These are phyloP conservation scores for Agonopterix alstromeriana DNA, from an alignment of 2,888 invertebrate genomes.

Conservation along the genomic window DNA sequence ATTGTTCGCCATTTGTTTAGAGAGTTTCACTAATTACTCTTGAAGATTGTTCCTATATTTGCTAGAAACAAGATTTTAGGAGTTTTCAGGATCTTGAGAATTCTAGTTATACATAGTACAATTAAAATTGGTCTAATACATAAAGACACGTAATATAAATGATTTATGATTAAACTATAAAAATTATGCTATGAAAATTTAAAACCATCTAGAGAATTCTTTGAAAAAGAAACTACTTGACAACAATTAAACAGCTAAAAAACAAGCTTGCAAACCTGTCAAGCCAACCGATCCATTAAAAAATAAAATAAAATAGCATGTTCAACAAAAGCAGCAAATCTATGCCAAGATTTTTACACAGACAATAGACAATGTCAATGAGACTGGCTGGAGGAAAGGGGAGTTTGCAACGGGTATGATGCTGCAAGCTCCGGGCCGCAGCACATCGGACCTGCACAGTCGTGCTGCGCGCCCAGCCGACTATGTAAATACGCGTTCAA, in stretches of 20 bases:
- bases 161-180: too few relatives aligned
- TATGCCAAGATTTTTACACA: slow-evolving; percentile 7
- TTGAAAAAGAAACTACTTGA: background rate
- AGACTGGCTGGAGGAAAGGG: slow-evolving; percentile 14
- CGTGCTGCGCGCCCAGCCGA: slow-evolving; percentile 7
- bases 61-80: too few relatives aligned
- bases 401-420: slow-evolving; percentile 20
- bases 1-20: background rate
- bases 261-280: background rate
- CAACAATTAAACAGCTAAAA: too few relatives aligned
- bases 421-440: slow-evolving; percentile 29
- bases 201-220: too few relatives aligned
- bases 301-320: background rate
- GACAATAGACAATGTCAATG: slow-evolving; percentile 7
- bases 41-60: too few relatives aligned
- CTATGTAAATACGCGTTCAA: slow-evolving; percentile 2
- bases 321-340: slow-evolving; percentile 1
- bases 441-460: slow-evolving; percentile 15
- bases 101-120: too few relatives aligned
- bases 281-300: background rate
- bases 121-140: too few relatives aligned
- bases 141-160: too few relatives aligned
- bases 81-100: too few relatives aligned
- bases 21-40: background rate
- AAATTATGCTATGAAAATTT: too few relatives aligned